Evolutionary conservation across 2,113 vertebrate genomes (phyloP), one percentile per base, ranked within the genome.

Genomic region (Phycodurus eques): DNA sequence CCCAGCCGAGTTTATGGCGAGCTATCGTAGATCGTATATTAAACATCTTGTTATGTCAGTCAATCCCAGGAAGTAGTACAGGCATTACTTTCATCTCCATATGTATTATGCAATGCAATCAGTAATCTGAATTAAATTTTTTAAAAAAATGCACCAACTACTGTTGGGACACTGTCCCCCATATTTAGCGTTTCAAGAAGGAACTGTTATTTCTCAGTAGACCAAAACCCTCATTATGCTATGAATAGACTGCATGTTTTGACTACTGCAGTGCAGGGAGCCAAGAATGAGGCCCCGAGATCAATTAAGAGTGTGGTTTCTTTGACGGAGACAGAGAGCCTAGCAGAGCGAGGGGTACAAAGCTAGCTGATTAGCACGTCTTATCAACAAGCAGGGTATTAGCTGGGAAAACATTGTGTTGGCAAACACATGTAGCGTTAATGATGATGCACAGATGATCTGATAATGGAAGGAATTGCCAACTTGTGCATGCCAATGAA

Each of bases 371-470:
- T 90, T 90, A 87, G 85, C 68, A 2, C 69, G 71, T 83, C 82
- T 88, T 90, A 90, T 89, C 88, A 89, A 84, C 81, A 82, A 73
- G 78, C 80, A 68, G 78, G 71, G 78, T 80, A 88, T 90, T 89
- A 89, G 81, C 69, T 68, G 69, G 83, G 76, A 85, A 84, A 88
- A 88, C 87, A 88, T 61, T 78, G 83, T 80, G 87, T 89, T 86
- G 83, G 86, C 85, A 85, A 88, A 89, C 87, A 88, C 83, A 71
- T 87, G 90, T 88, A 87, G 79, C 71, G 76, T 69, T 88, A 89
- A 91, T 92, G 86, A 91, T 89, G 85, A 86, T 72, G 75, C 87
- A 80, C 92, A 91, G 90, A 91, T 92, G 89, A 75, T 88, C 74
- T 22, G 83, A 88, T 87, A 85, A 84, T 70, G 68, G 27, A 65